Evolutionary conservation across 2,113 vertebrate genomes (phyloP).

Genomic region (Castor canadensis): DNA sequence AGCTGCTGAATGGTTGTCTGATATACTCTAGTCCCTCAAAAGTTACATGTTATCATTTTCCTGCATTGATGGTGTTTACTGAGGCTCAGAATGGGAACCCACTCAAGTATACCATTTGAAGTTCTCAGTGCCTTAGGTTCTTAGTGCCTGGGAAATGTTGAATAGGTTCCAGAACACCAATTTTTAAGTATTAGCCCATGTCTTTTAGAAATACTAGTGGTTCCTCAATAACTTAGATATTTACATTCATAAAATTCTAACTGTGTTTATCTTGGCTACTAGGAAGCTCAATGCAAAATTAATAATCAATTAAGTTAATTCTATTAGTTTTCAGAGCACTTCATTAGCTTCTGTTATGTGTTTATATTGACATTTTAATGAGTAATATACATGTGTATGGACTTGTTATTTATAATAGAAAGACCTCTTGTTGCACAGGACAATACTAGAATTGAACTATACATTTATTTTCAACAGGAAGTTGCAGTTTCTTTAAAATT

Average conservation of each 20-base stretch:
- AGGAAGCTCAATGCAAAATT: conserved; percentile 11
- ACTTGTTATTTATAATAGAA: neutral
- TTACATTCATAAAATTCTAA: neutral
- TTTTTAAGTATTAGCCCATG: neutral
- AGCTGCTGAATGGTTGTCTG: neutral
- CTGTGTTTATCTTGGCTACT: neutral
- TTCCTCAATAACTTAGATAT: neutral
- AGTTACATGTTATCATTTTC: neutral
- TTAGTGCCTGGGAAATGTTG: no score
- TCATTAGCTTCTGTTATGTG: neutral
- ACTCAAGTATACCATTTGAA: neutral
- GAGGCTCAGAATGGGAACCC: neutral
- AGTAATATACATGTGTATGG: neutral
- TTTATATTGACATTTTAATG: neutral
- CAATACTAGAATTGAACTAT: neutral
- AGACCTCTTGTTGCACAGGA: neutral
- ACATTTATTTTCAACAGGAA: neutral
- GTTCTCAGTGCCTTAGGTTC: neutral
- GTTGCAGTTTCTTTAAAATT: neutral
- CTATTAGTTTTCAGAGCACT: neutral
- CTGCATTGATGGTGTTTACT: neutral
- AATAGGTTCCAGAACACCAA: neutral
- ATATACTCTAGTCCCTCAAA: neutral
- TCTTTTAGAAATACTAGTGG: neutral
- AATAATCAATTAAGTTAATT: neutral